Evolutionary conservation across 2,888 invertebrate genomes (phyloP).

Genomic region (Orthonychiurus folsomi): DNA sequence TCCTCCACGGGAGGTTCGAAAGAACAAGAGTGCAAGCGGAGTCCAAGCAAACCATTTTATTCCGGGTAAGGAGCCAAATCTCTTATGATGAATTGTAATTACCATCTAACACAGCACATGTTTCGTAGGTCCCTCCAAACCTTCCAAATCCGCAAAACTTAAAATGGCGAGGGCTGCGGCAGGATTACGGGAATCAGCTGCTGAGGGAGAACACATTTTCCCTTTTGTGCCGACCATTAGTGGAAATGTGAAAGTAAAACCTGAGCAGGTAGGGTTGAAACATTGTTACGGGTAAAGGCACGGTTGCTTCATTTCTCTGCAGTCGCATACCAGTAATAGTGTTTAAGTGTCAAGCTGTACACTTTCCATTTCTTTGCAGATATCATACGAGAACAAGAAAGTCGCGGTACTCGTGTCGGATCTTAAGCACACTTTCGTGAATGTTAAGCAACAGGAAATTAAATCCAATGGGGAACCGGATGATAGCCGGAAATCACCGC

Average conservation of each 20-base stretch:
- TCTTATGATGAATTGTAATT: too few species aligned
- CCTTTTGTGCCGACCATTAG: not conserved
- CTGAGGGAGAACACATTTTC: not conserved
- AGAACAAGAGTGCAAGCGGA: too few species aligned
- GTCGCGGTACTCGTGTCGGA: slow-evolving; percentile 9
- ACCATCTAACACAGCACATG: too few species aligned
- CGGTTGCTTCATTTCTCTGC: too few species aligned
- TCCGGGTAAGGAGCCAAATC: not conserved
- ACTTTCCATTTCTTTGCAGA: not conserved
- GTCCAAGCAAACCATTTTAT: too few species aligned
- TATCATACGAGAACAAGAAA: slow-evolving; percentile 3
- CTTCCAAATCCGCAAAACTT: too few species aligned
- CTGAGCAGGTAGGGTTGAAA: not conserved
- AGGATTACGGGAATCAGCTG: not conserved
- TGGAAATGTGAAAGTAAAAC: not conserved
- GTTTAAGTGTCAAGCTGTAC: not conserved
- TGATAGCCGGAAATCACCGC: too few species aligned
- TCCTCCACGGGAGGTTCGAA: not conserved
- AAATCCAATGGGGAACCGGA: too few species aligned
- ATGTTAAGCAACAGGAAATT: not conserved
- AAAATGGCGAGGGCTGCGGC: not conserved
- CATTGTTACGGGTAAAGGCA: too few species aligned
- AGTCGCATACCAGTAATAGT: not conserved
- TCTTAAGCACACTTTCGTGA: not conserved
- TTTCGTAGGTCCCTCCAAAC: too few species aligned